Percentiles rank a stretch among this genome's conserved stretches.
Conservation (phyloP, 2,888 invertebrate species). For the Oscheius onirici region DNA sequence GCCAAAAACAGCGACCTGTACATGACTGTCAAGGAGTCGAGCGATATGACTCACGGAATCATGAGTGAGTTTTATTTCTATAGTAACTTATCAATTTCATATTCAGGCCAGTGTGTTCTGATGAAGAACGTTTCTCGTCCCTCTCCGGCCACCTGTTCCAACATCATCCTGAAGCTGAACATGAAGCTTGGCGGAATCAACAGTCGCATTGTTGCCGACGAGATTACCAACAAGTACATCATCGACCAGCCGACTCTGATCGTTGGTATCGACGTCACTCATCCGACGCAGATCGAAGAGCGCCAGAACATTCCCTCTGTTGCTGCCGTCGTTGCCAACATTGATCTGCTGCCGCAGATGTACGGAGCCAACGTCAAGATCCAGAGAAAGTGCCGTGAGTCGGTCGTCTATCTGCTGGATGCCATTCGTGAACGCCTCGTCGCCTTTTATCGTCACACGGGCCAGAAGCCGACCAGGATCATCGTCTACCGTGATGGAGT, state of each 20-base stretch:
- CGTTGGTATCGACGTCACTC: slow-evolving; percentile 91
- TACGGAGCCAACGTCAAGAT: slow-evolving; percentile 80
- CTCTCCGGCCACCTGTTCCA: slow-evolving; percentile 76
- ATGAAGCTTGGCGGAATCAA: slow-evolving; percentile 84
- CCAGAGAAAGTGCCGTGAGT: slow-evolving; percentile 76
- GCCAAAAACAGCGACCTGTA: slow-evolving; percentile 65
- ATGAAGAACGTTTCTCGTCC: slow-evolving; percentile 66
- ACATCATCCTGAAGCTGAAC: slow-evolving; percentile 74
- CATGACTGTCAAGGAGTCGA: slow-evolving; percentile 36
- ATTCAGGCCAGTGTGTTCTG: slow-evolving; percentile 72
- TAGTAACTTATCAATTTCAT: slow-evolving; percentile 55
- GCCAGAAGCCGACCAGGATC: slow-evolving; percentile 65
- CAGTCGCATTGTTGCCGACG: slow-evolving; percentile 75
- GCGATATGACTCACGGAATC: slow-evolving; percentile 21
- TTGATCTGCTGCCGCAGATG: slow-evolving; percentile 68
- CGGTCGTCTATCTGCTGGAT: slow-evolving; percentile 66
- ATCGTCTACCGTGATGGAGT: slow-evolving; percentile 71
- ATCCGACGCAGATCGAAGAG: slow-evolving; percentile 84
- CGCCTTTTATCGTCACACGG: slow-evolving; percentile 59
- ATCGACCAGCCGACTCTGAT: slow-evolving; percentile 77
- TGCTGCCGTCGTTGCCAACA: slow-evolving; percentile 75
- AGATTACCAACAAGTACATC: slow-evolving; percentile 59
- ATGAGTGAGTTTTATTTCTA: neutral
- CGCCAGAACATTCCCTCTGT: slow-evolving; percentile 75
- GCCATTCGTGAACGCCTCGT: slow-evolving; percentile 65